Evolutionary conservation across 1,140 invertebrate species (phyloP).

Genomic region (Pseudomyrmex concolor): DNA sequence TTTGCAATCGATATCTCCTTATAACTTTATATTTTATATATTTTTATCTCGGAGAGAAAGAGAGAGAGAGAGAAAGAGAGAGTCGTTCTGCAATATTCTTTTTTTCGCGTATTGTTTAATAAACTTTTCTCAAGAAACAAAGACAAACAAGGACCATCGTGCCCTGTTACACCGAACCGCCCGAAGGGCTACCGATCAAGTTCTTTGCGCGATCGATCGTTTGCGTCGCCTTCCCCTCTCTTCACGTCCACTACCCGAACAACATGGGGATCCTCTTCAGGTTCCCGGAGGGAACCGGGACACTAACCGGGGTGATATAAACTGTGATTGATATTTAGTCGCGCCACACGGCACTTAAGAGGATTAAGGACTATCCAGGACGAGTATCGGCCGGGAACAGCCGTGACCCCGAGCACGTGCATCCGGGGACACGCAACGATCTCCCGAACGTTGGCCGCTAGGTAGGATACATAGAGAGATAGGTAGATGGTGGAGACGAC

Average conservation of each 20-base stretch:
- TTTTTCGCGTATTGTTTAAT: too few species aligned
- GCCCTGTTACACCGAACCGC: background rate
- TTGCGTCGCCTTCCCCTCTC: background rate
- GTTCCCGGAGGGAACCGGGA: slow-evolving; percentile 40
- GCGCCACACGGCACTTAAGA: slow-evolving; percentile 82
- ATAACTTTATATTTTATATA: background rate
- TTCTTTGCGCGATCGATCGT: slow-evolving; percentile 51
- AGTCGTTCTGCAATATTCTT: too few species aligned
- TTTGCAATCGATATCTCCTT: too few species aligned
- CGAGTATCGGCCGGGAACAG: slow-evolving; percentile 74
- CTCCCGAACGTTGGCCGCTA: slow-evolving; percentile 43
- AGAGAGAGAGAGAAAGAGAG: too few species aligned
- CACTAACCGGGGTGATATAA: slow-evolving; percentile 70
- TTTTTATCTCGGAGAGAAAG: too few species aligned
- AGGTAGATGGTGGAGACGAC: slow-evolving; percentile 37
- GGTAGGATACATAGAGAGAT: slow-evolving; percentile 28
- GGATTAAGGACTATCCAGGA: slow-evolving; percentile 81
- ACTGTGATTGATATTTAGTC: slow-evolving; percentile 84
- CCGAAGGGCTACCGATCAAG: slow-evolving; percentile 46
- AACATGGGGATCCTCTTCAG: slow-evolving; percentile 18
- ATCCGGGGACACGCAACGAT: slow-evolving; percentile 49
- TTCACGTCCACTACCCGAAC: background rate
- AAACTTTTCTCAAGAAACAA: too few species aligned
- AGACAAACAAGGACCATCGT: background rate
- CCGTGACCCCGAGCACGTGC: slow-evolving; percentile 60